Conservation (phyloP, 2,888 invertebrate species). For the Synanthedon vespiformis region DNA sequence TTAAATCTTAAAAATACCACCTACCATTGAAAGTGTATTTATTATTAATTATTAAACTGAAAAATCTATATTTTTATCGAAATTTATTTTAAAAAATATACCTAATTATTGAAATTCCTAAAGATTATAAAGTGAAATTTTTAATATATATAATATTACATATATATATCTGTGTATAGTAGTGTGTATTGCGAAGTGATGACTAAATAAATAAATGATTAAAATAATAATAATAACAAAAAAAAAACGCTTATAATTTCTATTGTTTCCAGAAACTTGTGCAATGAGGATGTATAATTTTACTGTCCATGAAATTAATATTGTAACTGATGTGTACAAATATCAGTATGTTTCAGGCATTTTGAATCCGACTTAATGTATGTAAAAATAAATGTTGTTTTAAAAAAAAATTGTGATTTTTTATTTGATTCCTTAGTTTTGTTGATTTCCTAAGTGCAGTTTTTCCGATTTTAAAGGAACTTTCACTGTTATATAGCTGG, state of each 20-base stretch:
- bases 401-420: conserved; percentile 61
- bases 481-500: too few relatives aligned
- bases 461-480: not conserved
- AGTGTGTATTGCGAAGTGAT: conserved; percentile 54
- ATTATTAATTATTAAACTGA: conserved; percentile 21
- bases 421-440: conserved; percentile 32
- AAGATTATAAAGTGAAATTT: conserved; percentile 57
- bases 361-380: conserved; percentile 71
- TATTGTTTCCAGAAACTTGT: conserved; percentile 41
- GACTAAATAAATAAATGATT: conserved; percentile 21
- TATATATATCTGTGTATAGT: conserved; percentile 40
- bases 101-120: conserved; percentile 65
- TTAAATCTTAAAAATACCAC: conserved; percentile 34
- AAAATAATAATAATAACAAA: too few relatives aligned
- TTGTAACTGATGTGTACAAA: conserved; percentile 66
- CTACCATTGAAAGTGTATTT: conserved; percentile 45
- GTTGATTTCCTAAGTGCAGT: not conserved
- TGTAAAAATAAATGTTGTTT: conserved; percentile 72
- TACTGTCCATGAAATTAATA: conserved; percentile 63
- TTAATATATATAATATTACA: conserved; percentile 39
- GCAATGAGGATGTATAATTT: conserved; percentile 52
- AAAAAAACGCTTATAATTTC: conserved; percentile 46
- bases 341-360: conserved; percentile 69
- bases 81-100: conserved; percentile 58
- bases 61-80: conserved; percentile 66